These are phyloP conservation scores for Diachrysia chrysitis DNA, from an alignment of 2,888 invertebrate genomes.

Conservation along the genomic window DNA sequence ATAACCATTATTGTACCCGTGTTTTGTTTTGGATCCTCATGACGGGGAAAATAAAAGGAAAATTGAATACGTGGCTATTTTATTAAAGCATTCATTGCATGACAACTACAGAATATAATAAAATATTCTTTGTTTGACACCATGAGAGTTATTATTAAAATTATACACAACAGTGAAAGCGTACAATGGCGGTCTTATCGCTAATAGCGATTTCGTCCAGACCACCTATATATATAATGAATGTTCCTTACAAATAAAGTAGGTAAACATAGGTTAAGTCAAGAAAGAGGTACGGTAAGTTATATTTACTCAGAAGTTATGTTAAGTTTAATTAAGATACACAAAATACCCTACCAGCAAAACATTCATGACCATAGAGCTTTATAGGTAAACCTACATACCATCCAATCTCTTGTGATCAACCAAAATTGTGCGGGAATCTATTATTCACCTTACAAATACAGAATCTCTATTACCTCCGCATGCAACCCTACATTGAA, in stretches of 20 bases:
- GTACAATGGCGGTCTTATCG: too few relatives aligned
- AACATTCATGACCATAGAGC: not conserved
- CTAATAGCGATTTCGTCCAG: too few relatives aligned
- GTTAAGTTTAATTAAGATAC: too few relatives aligned
- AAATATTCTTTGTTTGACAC: too few relatives aligned
- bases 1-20: slow-evolving; percentile 14
- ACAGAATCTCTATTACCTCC: slow-evolving; percentile 21
- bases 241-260: too few relatives aligned
- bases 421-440: not conserved
- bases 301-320: too few relatives aligned
- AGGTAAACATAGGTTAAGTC: too few relatives aligned
- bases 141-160: too few relatives aligned
- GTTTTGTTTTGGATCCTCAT: not conserved
- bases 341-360: not conserved
- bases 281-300: too few relatives aligned
- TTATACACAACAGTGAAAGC: too few relatives aligned
- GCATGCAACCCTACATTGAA: slow-evolving; percentile 38
- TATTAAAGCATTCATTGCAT: not conserved
- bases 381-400: not conserved
- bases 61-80: not conserved
- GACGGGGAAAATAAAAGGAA: not conserved
- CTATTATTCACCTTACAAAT: slow-evolving; percentile 16
- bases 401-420: slow-evolving; percentile 1
- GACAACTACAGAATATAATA: too few relatives aligned
- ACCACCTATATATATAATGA: too few relatives aligned